phyloP scores from a whole-genome alignment of 1,140 invertebrate genomes.

The Pteromalus puparum region DNA sequence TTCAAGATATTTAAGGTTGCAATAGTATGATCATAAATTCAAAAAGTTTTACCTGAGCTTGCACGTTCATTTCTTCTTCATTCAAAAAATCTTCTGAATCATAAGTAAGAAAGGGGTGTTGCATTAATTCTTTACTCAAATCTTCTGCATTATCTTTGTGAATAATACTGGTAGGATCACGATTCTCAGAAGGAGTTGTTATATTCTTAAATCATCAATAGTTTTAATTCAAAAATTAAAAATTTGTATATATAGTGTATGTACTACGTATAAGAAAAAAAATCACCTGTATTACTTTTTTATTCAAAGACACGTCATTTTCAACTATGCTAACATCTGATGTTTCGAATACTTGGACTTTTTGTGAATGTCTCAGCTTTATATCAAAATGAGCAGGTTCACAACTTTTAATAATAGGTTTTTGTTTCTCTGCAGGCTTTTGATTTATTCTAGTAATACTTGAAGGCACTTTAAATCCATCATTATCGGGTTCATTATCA shows the following conservation, averaged over 20 bases:
- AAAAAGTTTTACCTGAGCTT: not conserved
- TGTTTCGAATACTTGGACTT: not conserved
- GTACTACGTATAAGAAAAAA: not conserved
- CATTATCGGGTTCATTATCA: not conserved
- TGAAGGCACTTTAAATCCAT: not conserved
- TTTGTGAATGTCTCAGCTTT: not conserved
- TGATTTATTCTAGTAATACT: not conserved
- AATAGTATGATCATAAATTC: not conserved
- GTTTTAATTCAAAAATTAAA: not conserved
- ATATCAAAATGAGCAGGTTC: slow-evolving; percentile 4
- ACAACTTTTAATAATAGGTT: slow-evolving; percentile 36
- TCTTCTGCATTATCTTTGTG: not conserved
- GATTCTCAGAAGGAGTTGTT: not conserved
- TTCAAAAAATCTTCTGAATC: slow-evolving; percentile 45
- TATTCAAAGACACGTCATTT: not conserved
- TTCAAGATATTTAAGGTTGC: not conserved
- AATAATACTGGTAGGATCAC: not conserved
- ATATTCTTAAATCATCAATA: not conserved
- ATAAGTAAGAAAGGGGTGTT: slow-evolving; percentile 44
- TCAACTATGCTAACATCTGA: slow-evolving; percentile 17
- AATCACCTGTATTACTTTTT: not conserved
- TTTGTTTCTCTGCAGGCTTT: not conserved
- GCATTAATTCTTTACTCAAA: not conserved
- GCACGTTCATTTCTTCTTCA: slow-evolving; percentile 22
- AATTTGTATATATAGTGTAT: not conserved